A percentile compares a stretch with the other conserved stretches of the same genome.
phyloP scores from a whole-genome alignment of 2,888 invertebrate species.

The Lacanobia wlatinum region DNA sequence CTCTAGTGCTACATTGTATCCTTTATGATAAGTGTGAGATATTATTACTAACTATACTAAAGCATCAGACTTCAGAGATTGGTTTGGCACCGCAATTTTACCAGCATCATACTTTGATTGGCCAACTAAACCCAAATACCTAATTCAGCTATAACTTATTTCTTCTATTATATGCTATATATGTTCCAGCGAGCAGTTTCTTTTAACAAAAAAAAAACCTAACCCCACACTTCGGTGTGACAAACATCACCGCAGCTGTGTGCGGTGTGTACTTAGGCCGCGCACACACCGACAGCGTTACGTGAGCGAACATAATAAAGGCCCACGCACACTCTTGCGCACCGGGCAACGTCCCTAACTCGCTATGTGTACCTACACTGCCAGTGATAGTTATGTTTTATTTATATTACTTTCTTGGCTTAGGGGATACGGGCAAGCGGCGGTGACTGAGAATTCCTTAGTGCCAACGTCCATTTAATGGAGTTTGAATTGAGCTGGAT shows the following conservation, averaged over 20 bases:
- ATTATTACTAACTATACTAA: no score
- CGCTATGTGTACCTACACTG: conserved; percentile 74
- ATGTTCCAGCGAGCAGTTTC: not conserved
- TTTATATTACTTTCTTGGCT: conserved; percentile 88
- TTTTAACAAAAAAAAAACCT: conserved; percentile 42
- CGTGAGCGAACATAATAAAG: conserved; percentile 82
- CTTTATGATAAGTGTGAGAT: no score
- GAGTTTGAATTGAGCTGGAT: conserved; percentile 46
- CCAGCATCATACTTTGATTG: no score
- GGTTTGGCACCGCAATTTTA: no score
- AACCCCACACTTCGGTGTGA: conserved; percentile 71
- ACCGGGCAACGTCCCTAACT: conserved; percentile 88
- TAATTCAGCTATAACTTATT: not conserved
- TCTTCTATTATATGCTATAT: no score
- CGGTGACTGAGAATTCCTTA: conserved; percentile 73
- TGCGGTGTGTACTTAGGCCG: conserved; percentile 84
- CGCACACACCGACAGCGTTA: conserved; percentile 77
- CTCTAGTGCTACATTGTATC: no score
- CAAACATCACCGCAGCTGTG: conserved; percentile 65
- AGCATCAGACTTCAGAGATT: no score
- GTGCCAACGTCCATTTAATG: conserved; percentile 59
- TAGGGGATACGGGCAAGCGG: conserved; percentile 73
- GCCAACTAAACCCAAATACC: no score
- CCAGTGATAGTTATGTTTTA: conserved; percentile 86
- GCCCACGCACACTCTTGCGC: conserved; percentile 73